Base-by-base conservation (phyloP, 2,888 invertebrate species). In the Venusia cambrica region DNA sequence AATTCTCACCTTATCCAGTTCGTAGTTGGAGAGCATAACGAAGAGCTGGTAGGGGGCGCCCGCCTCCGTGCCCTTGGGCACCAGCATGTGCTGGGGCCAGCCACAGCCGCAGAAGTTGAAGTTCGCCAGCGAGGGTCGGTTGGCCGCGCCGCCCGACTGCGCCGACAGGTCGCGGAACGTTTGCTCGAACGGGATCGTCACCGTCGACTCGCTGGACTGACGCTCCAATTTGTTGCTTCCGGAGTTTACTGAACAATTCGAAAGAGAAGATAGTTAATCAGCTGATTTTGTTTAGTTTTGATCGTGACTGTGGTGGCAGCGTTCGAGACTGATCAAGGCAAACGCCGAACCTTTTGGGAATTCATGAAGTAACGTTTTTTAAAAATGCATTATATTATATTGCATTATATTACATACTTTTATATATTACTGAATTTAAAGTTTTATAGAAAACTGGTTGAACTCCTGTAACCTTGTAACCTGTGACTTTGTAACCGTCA, bases 91-190 rank as follows among this genome's bases (percentile, higher is more conserved):
- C 39, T 89, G 88, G 0, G 90, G 90, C 89, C 90, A 89, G 13
- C 90, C 90, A 54, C 91, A 91, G 27, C 90, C 91, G 72, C 91
- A 91, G 79, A 75, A 89, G 71, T 89, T 89, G 70, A 88, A 88
- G 12, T 70, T 45, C 2, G 77, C 73, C 2, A 76, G 65, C 8
- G 48, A 39, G 1, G 41, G 18, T 5, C 48, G 49, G 1, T 57
- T 54, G n/a, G 77, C 57, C 58, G 73, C 48, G 13, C 49, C 38
- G 34, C 61, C 63, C 3, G 25, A 4, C 45, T 73, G 73, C 0
- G 35, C 37, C 2, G 83, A 76, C 27, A 90, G 65, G 57, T 89
- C 85, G 21, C 89, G 78, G 85, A 90, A 90, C 1, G 89, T 89
- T 50, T 87, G 84, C 57, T 89, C 89, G 66, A 89, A 89, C 1